Conservation (phyloP, 2,888 invertebrate species). For the Tiliacea citrago region DNA sequence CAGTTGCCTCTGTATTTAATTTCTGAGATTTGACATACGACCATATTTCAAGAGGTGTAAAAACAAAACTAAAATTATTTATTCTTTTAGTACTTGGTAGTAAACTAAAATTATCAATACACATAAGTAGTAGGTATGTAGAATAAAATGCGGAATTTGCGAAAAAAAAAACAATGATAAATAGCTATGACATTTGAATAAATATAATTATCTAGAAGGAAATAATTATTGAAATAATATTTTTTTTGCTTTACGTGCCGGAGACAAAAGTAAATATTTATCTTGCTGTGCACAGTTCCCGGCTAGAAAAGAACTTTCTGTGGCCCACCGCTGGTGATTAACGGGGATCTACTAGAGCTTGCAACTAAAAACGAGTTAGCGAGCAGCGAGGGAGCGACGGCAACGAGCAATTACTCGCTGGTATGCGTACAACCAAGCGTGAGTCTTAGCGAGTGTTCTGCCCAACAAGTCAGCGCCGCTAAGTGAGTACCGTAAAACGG, state of each 20-base stretch:
- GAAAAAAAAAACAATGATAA: neutral
- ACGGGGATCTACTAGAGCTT: too few relatives aligned
- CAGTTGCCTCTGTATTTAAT: neutral
- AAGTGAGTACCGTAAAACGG: too few relatives aligned
- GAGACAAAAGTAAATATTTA: neutral
- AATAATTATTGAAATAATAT: slow-evolving; percentile 9
- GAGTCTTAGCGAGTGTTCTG: too few relatives aligned
- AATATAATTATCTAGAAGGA: slow-evolving; percentile 11
- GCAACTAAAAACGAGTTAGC: too few relatives aligned
- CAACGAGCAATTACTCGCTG: too few relatives aligned
- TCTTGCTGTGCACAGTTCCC: neutral
- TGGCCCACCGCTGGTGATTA: too few relatives aligned
- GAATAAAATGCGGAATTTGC: neutral
- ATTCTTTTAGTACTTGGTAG: slow-evolving; percentile 8
- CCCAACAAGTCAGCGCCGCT: too few relatives aligned
- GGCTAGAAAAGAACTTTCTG: neutral
- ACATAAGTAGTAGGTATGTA: neutral
- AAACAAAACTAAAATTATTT: slow-evolving; percentile 12
- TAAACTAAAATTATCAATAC: slow-evolving; percentile 24
- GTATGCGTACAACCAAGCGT: too few relatives aligned
- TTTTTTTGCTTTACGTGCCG: neutral
- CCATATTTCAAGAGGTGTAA: neutral
- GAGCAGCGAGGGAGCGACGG: too few relatives aligned
- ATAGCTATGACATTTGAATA: slow-evolving; percentile 33
- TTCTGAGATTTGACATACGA: neutral